Base-by-base conservation (phyloP, 2,888 invertebrate species). In the Caenorhabditis sp. region DNA sequence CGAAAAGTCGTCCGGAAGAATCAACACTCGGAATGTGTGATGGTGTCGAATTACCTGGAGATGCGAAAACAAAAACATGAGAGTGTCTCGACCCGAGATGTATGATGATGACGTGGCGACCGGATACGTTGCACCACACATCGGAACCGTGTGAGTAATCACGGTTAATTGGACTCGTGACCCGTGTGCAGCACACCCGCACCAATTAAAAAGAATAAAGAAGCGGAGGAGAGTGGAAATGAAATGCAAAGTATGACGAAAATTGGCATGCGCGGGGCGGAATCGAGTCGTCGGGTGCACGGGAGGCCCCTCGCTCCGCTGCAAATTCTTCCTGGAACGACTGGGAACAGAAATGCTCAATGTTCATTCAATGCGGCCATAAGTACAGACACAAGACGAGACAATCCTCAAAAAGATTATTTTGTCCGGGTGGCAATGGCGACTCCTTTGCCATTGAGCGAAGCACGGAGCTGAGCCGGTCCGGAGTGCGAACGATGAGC, bases 101-200 rank as follows among this genome's bases (percentile, higher is more conserved):
- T 27, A 15, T 27, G 27, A 43, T 63, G 45, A 39, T 58, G 66
- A 66, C 58, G 66, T 66, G 56, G 58, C 48, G 50, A 37, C 66
- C 66, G 66, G 56, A 66, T 65, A 65, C 37, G 46, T 56, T 65
- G 65, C 55, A 65, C 37, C 22, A n/a, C 43, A 55, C 55, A 55
- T 66, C 66, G 56, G 59, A 68, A 50, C 50, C 45, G 48, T n/a
- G n/a, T 68, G 68, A 68, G 58, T 59, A 68, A 68, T 68, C 68
- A 46, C 52, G 43, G 59, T 52, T 68, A 68, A 68, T 68, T 68
- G 66, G 68, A 68, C 68, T 68, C 68, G 68, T 68, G 68, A 68
- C 59, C 39, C 39, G 22, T 45, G 41, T 58, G 59, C 66, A 48
- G 41, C 48, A 45, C 48, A 46, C 27, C 48, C 20, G 11, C 41